Evolutionary conservation across 1,140 invertebrate species (phyloP).

Genomic region (Agrilus planipennis): DNA sequence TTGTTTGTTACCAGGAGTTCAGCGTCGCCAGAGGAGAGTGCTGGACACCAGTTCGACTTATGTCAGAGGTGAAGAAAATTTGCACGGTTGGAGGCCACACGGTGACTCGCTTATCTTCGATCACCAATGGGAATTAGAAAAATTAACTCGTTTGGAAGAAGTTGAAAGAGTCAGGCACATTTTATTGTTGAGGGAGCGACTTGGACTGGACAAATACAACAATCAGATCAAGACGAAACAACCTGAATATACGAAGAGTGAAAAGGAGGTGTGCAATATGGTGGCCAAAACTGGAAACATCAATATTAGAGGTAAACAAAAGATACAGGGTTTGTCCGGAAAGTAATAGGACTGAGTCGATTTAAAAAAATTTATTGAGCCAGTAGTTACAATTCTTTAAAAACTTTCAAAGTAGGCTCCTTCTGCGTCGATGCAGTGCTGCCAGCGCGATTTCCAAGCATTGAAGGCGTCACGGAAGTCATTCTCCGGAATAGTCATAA

Average conservation of each 20-base stretch:
- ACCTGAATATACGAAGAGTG: constrained; percentile 70
- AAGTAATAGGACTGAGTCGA: no score
- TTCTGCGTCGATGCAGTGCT: no score
- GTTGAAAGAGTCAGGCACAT: constrained; percentile 86
- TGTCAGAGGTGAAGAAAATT: constrained; percentile 96
- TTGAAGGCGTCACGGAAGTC: no score
- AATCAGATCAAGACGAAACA: constrained; percentile 38
- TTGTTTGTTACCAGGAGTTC: constrained; percentile 76
- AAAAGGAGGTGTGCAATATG: constrained; percentile 87
- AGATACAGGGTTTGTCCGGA: no score
- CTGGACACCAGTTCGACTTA: constrained; percentile 96
- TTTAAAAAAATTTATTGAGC: no score
- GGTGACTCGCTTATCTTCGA: constrained; percentile 97
- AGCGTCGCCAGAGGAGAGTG: constrained; percentile 87
- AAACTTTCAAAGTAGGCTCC: no score
- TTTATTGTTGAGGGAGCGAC: constrained; percentile 71
- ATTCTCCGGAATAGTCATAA: no score
- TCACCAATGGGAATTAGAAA: constrained; percentile 98
- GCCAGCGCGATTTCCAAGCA: no score
- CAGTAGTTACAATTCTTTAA: no score
- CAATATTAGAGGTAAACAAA: no score
- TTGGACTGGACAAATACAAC: constrained; percentile 57
- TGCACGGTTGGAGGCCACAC: constrained; percentile 93
- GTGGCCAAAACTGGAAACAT: constrained; percentile 59
- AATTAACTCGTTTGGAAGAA: constrained; percentile 88